Evolutionary conservation across 2,888 invertebrate genomes (phyloP), one percentile per base, ranked within the genome.

Genomic region (Meandrusa payeni): DNA sequence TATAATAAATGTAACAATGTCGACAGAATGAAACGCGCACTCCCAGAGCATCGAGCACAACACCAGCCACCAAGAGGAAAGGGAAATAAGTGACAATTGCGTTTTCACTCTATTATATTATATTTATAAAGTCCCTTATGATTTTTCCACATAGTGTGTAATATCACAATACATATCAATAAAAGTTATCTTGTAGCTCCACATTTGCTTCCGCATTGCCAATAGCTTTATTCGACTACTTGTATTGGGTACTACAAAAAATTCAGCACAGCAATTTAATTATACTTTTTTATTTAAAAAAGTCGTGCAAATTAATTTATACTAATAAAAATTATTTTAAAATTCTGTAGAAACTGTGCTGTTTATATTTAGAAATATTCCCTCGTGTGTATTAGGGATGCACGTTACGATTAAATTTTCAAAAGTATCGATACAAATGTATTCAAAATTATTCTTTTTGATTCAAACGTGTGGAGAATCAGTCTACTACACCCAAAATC

Each of bases 111-210:
- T 66, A 76, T 69, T 31, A 22, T 31, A 36, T 74, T 71, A 73
- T 81, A 82, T 83, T 82, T 78, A 75, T 77, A 72, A 69, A 78
- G 73, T 69, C 65, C 76, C 73, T 75, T 76, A 76, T 66, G 69
- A 74, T 70, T 74, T 79, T 76, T 80, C 81, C 82, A 81, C 73
- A 79, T 83, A 85, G 76, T 70, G 75, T 79, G 76, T 85, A 82
- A 81, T 85, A 86, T 83, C 83, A 83, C 81, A 83, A 81, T 76
- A 83, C 85, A 83, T 85, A 81, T 85, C 82, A 82, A 67, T 70
- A 62, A 59, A 51, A 53, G 47, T 44, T 46, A 47, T 50, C n/a
- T 60, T 65, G 69, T 66, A 64, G 66, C 74, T 69, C 64, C 61
- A 69, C 55, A 17, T 11, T 6, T 6, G n/a, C 33, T n/a, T 20